Conservation (phyloP, 2,797 vertebrate species). For the Crenuchus spilurus region DNA sequence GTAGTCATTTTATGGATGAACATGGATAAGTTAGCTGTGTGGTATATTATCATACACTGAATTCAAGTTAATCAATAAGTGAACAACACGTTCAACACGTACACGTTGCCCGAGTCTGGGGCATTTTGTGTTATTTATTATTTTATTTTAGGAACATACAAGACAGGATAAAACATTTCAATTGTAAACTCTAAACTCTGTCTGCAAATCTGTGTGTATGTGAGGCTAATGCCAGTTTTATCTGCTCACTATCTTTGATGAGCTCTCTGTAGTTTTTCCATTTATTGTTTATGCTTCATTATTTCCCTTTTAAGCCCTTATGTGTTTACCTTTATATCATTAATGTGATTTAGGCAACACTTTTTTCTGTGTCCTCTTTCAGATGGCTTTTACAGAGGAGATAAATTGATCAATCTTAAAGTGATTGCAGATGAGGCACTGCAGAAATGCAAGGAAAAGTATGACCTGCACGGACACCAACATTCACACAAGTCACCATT, state of each 20-base stretch:
- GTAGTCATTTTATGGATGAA: background rate
- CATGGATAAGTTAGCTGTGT: too few relatives aligned
- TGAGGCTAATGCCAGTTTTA: background rate
- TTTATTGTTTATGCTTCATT: background rate
- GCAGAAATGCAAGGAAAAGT: conserved; percentile 91
- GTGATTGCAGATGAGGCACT: conserved; percentile 91
- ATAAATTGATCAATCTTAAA: conserved; percentile 96
- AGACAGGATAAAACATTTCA: too few relatives aligned
- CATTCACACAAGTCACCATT: background rate
- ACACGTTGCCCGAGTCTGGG: too few relatives aligned
- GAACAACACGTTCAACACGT: too few relatives aligned
- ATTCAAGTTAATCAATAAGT: too few relatives aligned
- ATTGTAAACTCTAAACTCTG: too few relatives aligned
- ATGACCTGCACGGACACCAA: conserved; percentile 62
- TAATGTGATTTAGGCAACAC: background rate
- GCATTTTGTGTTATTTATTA: too few relatives aligned
- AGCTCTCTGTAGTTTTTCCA: background rate
- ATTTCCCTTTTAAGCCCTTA: background rate
- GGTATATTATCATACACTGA: too few relatives aligned
- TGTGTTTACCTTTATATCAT: background rate
- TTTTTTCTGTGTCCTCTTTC: conserved; percentile 18
- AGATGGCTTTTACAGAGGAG: conserved; percentile 97
- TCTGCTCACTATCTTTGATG: background rate
- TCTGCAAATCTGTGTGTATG: background rate
- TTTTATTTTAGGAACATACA: background rate